These are phyloP conservation scores for Cervus canadensis DNA, from an alignment of 2,113 vertebrate genomes.

Conservation along the genomic window DNA sequence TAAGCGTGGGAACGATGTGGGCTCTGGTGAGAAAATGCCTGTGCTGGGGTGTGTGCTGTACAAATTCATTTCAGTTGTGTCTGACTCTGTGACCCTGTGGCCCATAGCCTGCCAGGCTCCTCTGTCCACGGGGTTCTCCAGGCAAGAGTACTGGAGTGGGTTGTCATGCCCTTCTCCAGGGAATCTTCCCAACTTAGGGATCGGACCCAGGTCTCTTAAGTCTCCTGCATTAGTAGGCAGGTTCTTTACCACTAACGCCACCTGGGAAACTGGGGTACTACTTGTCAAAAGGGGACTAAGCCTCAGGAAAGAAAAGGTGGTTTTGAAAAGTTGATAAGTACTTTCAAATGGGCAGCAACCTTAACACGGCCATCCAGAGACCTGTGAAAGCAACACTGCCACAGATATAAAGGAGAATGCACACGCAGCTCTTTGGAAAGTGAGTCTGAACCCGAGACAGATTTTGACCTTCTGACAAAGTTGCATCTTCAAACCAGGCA, in stretches of 20 bases:
- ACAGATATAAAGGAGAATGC: too few relatives aligned
- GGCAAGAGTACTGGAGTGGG: background rate
- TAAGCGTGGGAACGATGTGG: fast-evolving
- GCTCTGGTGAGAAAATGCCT: background rate
- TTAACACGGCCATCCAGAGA: background rate
- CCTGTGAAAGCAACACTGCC: fast-evolving
- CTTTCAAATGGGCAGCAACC: background rate
- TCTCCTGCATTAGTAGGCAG: background rate
- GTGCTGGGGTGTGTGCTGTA: background rate
- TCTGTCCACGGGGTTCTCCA: background rate
- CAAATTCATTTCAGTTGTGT: background rate
- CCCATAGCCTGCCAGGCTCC: background rate
- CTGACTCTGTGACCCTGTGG: background rate
- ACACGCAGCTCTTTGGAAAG: background rate
- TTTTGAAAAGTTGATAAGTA: background rate
- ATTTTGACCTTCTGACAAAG: background rate
- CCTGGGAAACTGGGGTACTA: background rate
- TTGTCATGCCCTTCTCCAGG: background rate
- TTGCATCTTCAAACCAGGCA: background rate
- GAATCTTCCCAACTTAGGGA: background rate
- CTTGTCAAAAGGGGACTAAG: background rate
- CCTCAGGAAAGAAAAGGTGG: background rate
- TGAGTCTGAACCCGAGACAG: background rate
- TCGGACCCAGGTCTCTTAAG: fast-evolving
- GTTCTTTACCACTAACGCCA: background rate